phyloP scores from a whole-genome alignment of 1,140 invertebrate species.

The Trachelipus rathkii region DNA sequence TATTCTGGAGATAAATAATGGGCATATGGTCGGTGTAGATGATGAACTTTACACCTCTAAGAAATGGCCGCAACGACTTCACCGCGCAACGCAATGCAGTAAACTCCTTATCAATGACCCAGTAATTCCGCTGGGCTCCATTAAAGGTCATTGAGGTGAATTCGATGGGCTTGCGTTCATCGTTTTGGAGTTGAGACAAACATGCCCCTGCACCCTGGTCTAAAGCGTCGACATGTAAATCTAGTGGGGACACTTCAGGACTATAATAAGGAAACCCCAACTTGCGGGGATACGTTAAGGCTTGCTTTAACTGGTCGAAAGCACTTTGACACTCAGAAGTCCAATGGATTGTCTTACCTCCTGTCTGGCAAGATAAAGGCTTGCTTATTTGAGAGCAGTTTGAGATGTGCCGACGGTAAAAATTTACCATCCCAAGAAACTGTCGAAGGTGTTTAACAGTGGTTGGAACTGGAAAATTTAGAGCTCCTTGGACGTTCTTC shows the following conservation, averaged over 20 bases:
- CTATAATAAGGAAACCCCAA: conserved; percentile 2
- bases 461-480: not conserved
- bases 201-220: not conserved
- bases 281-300: too few species aligned
- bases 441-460: not conserved
- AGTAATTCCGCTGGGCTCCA: not conserved
- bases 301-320: not conserved
- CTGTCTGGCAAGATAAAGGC: not conserved
- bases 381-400: not conserved
- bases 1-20: not conserved
- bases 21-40: not conserved
- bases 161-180: too few species aligned
- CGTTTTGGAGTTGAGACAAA: too few species aligned
- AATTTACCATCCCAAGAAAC: not conserved
- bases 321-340: not conserved
- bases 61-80: not conserved
- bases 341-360: not conserved
- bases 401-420: not conserved
- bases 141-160: too few species aligned
- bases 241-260: not conserved
- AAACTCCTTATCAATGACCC: not conserved
- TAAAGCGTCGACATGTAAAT: conserved; percentile 13
- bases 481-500: not conserved
- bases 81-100: not conserved
- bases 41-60: not conserved